phyloP scores from a whole-genome alignment of 2,888 invertebrate species.

The Xanthia togata region DNA sequence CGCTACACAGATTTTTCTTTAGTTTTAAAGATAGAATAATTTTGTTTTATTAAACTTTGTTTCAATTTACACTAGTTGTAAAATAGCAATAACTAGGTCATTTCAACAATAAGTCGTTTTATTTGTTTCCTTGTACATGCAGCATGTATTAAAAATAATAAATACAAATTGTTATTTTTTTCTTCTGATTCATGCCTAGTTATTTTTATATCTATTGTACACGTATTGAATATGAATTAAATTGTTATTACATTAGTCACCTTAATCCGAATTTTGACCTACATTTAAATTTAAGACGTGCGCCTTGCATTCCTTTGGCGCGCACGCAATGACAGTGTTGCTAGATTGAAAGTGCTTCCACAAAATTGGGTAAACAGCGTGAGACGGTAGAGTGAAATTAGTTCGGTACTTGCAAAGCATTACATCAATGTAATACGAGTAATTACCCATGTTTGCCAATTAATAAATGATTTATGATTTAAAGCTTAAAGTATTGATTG shows the following conservation, averaged over 20 bases:
- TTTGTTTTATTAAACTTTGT: not conserved
- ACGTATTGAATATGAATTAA: slow-evolving; percentile 48
- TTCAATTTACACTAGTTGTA: not conserved
- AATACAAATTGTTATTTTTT: slow-evolving; percentile 7
- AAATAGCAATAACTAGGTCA: not conserved
- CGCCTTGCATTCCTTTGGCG: slow-evolving; percentile 54
- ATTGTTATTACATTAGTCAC: slow-evolving; percentile 65
- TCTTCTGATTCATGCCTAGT: slow-evolving; percentile 8
- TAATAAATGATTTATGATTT: too few relatives aligned
- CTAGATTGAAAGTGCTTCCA: slow-evolving; percentile 1
- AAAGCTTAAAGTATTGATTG: not conserved
- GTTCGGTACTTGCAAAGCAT: not conserved
- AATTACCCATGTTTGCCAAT: too few relatives aligned
- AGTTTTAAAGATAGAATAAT: not conserved
- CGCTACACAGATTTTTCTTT: not conserved
- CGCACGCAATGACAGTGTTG: slow-evolving; percentile 51
- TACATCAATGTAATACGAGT: too few relatives aligned
- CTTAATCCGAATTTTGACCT: slow-evolving; percentile 65
- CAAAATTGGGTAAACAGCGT: not conserved
- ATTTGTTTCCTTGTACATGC: not conserved
- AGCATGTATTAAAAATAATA: not conserved
- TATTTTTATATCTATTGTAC: slow-evolving; percentile 32
- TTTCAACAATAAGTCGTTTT: not conserved
- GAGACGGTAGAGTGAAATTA: not conserved
- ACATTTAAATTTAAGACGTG: slow-evolving; percentile 63